phyloP scores from a whole-genome alignment of 2,888 invertebrate genomes.

The Drosophila prolongata region DNA sequence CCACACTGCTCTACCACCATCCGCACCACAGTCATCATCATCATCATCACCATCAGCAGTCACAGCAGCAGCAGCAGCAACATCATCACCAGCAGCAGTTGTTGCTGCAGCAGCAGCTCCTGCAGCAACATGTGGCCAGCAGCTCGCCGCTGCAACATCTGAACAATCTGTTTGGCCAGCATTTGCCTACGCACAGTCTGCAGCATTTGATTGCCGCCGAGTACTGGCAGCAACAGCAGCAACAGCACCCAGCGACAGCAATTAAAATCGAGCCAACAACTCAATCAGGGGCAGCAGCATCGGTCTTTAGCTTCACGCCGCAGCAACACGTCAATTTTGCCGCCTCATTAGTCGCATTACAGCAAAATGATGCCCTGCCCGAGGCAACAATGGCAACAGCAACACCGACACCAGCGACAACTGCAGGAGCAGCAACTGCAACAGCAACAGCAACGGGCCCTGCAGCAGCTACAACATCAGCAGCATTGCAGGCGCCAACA shows the following conservation, averaged over 20 bases:
- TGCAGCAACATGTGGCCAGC: conserved; percentile 70
- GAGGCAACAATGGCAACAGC: conserved; percentile 54
- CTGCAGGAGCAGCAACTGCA: conserved; percentile 35
- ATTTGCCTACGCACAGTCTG: conserved; percentile 71
- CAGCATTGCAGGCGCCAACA: conserved; percentile 67
- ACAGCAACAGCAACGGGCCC: conserved; percentile 28
- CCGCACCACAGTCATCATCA: conserved; percentile 57
- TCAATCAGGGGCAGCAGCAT: conserved; percentile 59
- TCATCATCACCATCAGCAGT: conserved; percentile 48
- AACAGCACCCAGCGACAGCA: conserved; percentile 48
- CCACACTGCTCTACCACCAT: conserved; percentile 63
- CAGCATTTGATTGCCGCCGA: conserved; percentile 79
- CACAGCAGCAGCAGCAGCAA: conserved; percentile 45
- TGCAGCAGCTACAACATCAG: conserved; percentile 33
- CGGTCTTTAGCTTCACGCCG: conserved; percentile 67
- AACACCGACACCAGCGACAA: conserved; percentile 50
- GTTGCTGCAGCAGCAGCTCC: conserved; percentile 64
- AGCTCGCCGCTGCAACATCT: conserved; percentile 82
- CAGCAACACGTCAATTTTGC: conserved; percentile 72
- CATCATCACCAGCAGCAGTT: conserved; percentile 52
- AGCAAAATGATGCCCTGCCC: conserved; percentile 77
- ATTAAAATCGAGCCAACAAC: conserved; percentile 76
- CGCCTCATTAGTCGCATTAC: conserved; percentile 79
- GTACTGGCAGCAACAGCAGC: conserved; percentile 63
- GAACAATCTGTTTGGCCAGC: conserved; percentile 82